Percentiles rank a stretch among this genome's conserved stretches.
Conservation (phyloP, 2,888 invertebrate species). For the Andricus quercusramuli region DNA sequence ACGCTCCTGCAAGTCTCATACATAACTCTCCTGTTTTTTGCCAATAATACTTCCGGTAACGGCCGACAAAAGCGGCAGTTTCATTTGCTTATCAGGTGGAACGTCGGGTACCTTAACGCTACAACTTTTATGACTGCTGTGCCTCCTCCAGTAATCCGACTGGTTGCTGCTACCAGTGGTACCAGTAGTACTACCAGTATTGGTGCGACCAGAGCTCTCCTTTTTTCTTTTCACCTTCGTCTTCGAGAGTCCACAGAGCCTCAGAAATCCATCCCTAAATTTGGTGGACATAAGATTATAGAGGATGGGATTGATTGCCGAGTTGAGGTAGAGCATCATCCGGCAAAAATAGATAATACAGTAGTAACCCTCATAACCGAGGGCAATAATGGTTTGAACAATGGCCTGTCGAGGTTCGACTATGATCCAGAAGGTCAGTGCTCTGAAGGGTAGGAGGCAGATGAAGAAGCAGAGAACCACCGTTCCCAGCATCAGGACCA, state of each 20-base stretch:
- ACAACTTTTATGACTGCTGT: conserved; percentile 79
- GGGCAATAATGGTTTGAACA: conserved; percentile 81
- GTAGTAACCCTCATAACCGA: conserved; percentile 91
- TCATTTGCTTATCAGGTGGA: conserved; percentile 64
- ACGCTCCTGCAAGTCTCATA: conserved; percentile 57
- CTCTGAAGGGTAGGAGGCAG: conserved; percentile 93
- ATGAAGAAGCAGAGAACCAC: conserved; percentile 95
- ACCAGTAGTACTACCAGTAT: conserved; percentile 63
- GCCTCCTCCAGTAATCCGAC: conserved; percentile 82
- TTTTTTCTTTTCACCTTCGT: conserved; percentile 49
- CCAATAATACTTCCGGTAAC: conserved; percentile 64
- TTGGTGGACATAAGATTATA: conserved; percentile 96
- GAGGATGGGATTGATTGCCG: conserved; percentile 93
- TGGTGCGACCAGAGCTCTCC: conserved; percentile 58
- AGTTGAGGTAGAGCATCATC: conserved; percentile 93
- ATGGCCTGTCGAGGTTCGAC: conserved; percentile 86
- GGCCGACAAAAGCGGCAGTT: conserved; percentile 65
- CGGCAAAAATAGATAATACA: conserved; percentile 91
- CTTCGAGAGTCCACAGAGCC: conserved; percentile 45
- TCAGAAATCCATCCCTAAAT: conserved; percentile 88
- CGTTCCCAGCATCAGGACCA: conserved; percentile 93
- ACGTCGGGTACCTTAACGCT: conserved; percentile 65
- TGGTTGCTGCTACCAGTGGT: conserved; percentile 72
- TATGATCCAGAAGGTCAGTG: conserved; percentile 92
- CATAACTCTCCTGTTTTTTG: conserved; percentile 73